Base-by-base conservation (phyloP, 2,888 invertebrate genomes). In the Diadromus collaris region DNA sequence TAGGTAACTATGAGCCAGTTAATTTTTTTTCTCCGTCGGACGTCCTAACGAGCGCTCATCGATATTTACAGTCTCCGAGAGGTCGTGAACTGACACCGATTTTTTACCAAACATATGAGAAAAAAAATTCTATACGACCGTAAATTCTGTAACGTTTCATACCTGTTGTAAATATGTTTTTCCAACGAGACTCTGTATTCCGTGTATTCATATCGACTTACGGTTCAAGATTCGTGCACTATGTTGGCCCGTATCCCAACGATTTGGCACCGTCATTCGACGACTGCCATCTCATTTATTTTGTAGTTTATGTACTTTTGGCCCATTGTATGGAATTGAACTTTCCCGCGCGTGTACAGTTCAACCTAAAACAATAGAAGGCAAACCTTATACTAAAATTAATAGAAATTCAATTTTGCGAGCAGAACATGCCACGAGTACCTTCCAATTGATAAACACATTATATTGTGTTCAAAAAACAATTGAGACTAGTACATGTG, bases 261-360 rank as follows among this genome's bases (percentile, higher is more conserved):
- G 51, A 51, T 51, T 51, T 51, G 51, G 51, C 51, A 51, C 51
- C 51, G 51, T 51, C 51, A 51, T 51, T 51, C 51, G 51, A 21
- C 51, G 51, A 51, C 51, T 24, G 51, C 51, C 24, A 13, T 51
- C 24, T 24, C 19, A 10, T 51, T 21, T 51, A 21, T 51, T 51
- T 51, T 21, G 13, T 51, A 51, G 21, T 51, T 24, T 51, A 51
- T 51, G 51, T 21, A 51, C 19, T 24, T 24, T 51, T 24, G 1
- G 10, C 24, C 4, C 51, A 21, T 21, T 24, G 51, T 21, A 10
- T 24, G 51, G 51, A 51, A 51, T 24, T 19, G 10, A 10, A 24
- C 51, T 51, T 21, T 51, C 13, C 21, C 24, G 51, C 21, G 7
- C 4, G 51, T 21, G 51, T 21, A 24, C 51, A 21, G 9, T 21